These are phyloP conservation scores for Drosophila fuyamai DNA, from an alignment of 1,140 invertebrate species.

Conservation along the genomic window DNA sequence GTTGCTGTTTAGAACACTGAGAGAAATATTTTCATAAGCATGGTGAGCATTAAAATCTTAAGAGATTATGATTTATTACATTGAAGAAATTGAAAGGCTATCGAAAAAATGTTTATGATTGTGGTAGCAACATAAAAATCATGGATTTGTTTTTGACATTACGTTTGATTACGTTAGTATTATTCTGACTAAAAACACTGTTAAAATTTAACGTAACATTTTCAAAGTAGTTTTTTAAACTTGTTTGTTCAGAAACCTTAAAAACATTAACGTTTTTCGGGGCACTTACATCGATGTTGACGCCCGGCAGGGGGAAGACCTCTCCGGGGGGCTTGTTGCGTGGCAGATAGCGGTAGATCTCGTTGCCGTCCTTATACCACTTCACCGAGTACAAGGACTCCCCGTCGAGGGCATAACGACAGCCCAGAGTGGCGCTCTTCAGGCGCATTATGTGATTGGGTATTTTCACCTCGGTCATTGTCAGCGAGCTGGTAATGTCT, in stretches of 20 bases:
- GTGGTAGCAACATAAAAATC: too few species aligned
- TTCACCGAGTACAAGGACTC: slow-evolving; percentile 93
- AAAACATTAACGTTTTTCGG: neutral
- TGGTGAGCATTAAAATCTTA: neutral
- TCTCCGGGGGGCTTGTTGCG: slow-evolving; percentile 90
- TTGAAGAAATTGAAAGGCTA: too few species aligned
- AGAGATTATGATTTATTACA: too few species aligned
- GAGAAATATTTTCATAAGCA: too few species aligned
- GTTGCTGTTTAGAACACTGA: slow-evolving; percentile 28
- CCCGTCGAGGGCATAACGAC: slow-evolving; percentile 91
- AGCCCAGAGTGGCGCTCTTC: slow-evolving; percentile 89
- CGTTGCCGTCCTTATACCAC: slow-evolving; percentile 95
- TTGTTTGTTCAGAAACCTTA: too few species aligned
- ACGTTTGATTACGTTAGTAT: too few species aligned
- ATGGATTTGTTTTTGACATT: too few species aligned
- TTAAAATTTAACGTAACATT: too few species aligned
- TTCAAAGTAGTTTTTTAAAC: too few species aligned
- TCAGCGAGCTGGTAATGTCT: slow-evolving; percentile 86
- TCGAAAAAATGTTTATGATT: too few species aligned
- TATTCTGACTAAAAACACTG: too few species aligned
- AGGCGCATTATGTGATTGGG: slow-evolving; percentile 89
- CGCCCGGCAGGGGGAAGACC: slow-evolving; percentile 90
- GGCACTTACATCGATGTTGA: slow-evolving; percentile 92
- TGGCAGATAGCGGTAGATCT: slow-evolving; percentile 94
- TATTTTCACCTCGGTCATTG: slow-evolving; percentile 88